Base-by-base conservation (phyloP, 2,113 vertebrate species). In the Megaceryle torquata region DNA sequence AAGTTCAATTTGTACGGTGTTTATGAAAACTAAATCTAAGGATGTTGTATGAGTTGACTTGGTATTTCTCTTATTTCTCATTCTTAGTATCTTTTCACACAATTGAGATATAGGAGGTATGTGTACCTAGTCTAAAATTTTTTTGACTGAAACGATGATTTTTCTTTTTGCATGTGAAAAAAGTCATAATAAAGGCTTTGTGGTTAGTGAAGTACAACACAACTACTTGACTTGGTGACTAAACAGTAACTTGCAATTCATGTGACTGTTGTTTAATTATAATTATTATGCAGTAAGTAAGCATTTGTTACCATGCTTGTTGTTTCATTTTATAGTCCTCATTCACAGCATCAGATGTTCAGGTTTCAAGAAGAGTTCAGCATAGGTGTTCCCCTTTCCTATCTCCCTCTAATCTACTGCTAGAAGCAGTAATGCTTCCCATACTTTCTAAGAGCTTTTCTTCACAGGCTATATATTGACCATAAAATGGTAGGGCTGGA, bases 181-280 rank as follows among this genome's bases (percentile, higher is more conserved):
- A 85, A 80, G 63, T 63, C 31, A 6, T 51, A 56, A 6, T 46
- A 6, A 0, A 0, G 41, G 37, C 39, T 88, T 90, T 96, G 51
- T 75, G 81, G 87, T 67, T 25, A 51, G 50, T 51, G 50, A 51
- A 51, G 50, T 22, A 51, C 50, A 51, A 13, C 50, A 51, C 50
- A 51, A 14, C 50, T 51, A 51, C 50, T 51, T 51, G 72, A 64
- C 0, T 0, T 1, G 2, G 69, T 88, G 91, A 80, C 86, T 81
- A 81, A 94, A 44, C n/a, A 74, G 44, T 93, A 91, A 84, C 76
- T 59, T 61, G 77, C 7, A 11, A 60, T 92, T 85, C 75, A 53
- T 68, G 70, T 96, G 91, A 91, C 84, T 91, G 6, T 60, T 91
- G 6, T 60, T 60, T 91, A 79, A 76, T 93, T 39, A 67, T 59